Evolutionary conservation across 2,888 invertebrate species (phyloP), one percentile per base, ranked within the genome.

Genomic region (Plagodis pulveraria): DNA sequence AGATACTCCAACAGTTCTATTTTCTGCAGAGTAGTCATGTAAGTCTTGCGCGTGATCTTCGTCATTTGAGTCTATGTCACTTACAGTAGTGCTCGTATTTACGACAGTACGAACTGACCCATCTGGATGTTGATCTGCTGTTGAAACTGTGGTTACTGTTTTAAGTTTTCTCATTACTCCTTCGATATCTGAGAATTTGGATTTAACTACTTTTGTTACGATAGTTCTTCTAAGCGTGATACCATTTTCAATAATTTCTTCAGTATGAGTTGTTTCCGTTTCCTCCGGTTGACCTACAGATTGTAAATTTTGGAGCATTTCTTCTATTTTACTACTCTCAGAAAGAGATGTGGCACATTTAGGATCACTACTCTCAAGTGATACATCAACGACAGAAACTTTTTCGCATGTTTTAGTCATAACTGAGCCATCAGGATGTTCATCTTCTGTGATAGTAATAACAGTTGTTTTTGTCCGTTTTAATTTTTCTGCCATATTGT

Each of bases 71-170:
- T 82, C 73, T 36, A 87, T 72, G 58, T 92, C 89, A 65, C 74
- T 81, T 8, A 93, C 71, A 40, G 84, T 78, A 38, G 86, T 87
- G 57, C 76, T 89, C 11, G 86, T 86, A 46, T 87, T 84, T 35
- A 87, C 80, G 35, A 83, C 82, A 7, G 86, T 87, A 43, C 76
- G 78, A 10, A 56, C 82, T 69, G 76, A 69, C 10, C 71, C 74
- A 72, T 91, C 90, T 43, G 90, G 91, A 71, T 87, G 88, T 62
- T 78, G 75, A 63, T 92, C 91, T 45, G 80, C 81, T 7, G 85
- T 90, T n/a, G 85, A 87, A 2, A 84, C 64, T 40, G 78, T 84
- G 4, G 81, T 86, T 0, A 84, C 74, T 2, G 74, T 84, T 67
- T 89, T 89, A 1, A 86, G 51, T 77, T 88, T 91, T 60, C 63